Base-by-base conservation (phyloP, 2,113 vertebrate genomes). In the Glareola pratincola region DNA sequence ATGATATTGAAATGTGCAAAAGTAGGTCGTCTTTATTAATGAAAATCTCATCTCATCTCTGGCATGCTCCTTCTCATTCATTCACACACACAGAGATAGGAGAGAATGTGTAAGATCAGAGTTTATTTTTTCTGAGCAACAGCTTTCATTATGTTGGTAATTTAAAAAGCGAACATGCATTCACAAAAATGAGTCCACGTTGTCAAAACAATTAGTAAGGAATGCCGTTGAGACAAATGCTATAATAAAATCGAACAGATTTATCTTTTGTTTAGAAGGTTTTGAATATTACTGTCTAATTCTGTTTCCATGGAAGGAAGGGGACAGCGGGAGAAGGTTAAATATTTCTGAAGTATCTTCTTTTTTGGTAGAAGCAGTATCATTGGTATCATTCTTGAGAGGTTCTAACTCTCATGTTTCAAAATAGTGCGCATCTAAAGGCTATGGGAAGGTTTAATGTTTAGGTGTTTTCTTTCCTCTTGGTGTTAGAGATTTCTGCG, bases 81-180 rank as follows among this genome's bases (percentile, higher is more conserved):
- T 90, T 30, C 8, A 19, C 9, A 53, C 23, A 27, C 11, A 53
- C 11, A 53, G 2, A 51, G 18, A 23, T 5, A 66, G 53, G 30
- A 76, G 34, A 69, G 24, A 12, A 36, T 59, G 47, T 92, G 21
- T 19, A 94, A 75, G 53, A 94, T 43, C 48, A 73, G n/a, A 53
- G 37, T 96, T 96, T 47, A 53, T 76, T 94, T 97, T 93, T 93
- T 96, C 39, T 90, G 12, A 91, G 56, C 94, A 92, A 57, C 37
- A 93, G 16, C 20, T 69, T 24, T 64, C 4, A 19, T 72, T 54
- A 48, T 16, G 2, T 50, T 73, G 30, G 7, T 84, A 10, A 84
- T 53, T 80, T 48, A 50, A 71, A 87, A 85, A 85, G 11, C 13
- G 88, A 75, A 51, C 3, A 18, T 15, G 3, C 14, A 34, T 85